phyloP scores from a whole-genome alignment of 2,888 invertebrate genomes.

The Lamproptera curius region DNA sequence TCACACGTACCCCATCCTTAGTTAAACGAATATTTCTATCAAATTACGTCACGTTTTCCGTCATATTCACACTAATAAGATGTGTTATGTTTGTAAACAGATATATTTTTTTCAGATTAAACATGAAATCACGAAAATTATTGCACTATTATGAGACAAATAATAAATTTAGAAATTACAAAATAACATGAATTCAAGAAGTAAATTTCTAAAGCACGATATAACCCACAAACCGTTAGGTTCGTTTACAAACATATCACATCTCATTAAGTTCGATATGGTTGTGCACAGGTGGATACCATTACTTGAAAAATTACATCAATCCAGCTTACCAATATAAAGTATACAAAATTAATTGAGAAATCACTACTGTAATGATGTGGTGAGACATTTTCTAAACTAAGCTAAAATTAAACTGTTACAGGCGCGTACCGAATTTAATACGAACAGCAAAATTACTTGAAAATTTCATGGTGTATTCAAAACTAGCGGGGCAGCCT shows the following conservation, averaged over 20 bases:
- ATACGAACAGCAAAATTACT: constrained; percentile 1
- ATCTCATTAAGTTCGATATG: no score
- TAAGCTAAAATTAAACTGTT: constrained; percentile 2
- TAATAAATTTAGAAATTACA: no score
- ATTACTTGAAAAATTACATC: neutral
- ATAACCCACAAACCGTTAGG: no score
- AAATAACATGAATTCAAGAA: no score
- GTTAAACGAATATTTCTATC: constrained; percentile 34
- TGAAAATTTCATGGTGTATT: neutral
- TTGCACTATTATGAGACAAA: no score
- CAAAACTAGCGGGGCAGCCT: constrained; percentile 6
- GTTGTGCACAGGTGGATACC: constrained; percentile 29
- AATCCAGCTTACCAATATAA: constrained; percentile 6
- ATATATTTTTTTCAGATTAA: no score
- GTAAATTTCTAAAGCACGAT: no score
- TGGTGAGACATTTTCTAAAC: constrained; percentile 4
- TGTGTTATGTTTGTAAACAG: no score
- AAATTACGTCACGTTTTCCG: no score
- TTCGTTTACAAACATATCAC: constrained; percentile 22
- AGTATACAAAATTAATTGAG: constrained; percentile 31
- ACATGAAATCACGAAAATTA: no score
- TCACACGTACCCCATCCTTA: constrained; percentile 60
- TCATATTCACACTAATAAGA: no score
- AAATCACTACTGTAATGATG: constrained; percentile 10
- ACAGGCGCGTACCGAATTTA: neutral